Conservation (phyloP, 2,888 invertebrate genomes). For the Escarpia spicata region DNA sequence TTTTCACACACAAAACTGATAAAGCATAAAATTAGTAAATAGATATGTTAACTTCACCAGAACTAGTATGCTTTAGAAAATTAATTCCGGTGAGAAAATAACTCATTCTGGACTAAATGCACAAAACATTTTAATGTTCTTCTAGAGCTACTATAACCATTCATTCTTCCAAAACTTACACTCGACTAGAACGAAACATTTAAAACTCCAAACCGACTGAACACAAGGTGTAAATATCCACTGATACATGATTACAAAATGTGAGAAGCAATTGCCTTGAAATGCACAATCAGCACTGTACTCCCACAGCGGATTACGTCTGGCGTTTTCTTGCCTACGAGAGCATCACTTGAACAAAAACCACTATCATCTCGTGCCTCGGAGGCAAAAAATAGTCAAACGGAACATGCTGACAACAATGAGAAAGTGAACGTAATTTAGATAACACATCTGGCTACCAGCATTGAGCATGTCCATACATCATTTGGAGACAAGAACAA, state of each 20-base stretch:
- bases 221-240: not conserved
- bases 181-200: too few relatives aligned
- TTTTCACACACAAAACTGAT: too few relatives aligned
- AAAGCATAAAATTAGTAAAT: too few relatives aligned
- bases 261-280: not conserved
- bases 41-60: too few relatives aligned
- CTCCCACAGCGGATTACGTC: not conserved
- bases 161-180: too few relatives aligned
- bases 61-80: too few relatives aligned
- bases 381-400: not conserved
- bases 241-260: not conserved
- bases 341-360: not conserved
- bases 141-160: too few relatives aligned
- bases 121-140: too few relatives aligned
- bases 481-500: conserved; percentile 3
- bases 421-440: not conserved
- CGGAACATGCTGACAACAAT: not conserved
- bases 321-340: not conserved
- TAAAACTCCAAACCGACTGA: too few relatives aligned
- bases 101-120: too few relatives aligned
- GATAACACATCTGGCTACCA: not conserved
- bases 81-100: too few relatives aligned
- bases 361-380: not conserved
- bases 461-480: not conserved
- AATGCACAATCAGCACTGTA: not conserved